phyloP scores from a whole-genome alignment of 2,113 vertebrate species.

The Lethenteron camtschaticum region DNA sequence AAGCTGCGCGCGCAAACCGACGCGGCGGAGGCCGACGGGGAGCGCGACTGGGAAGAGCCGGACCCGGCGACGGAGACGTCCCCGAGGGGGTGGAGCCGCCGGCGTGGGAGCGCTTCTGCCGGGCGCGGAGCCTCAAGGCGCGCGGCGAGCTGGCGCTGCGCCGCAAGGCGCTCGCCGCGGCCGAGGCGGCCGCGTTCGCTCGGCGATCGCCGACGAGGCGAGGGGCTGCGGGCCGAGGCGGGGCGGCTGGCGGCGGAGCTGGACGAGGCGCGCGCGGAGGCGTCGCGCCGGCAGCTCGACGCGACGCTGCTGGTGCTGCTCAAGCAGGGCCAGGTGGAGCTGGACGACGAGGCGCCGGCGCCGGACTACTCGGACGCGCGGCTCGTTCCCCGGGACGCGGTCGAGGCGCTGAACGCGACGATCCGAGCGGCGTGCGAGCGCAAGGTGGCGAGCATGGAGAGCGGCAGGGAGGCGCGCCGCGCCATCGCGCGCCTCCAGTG shows the following conservation, averaged over 20 bases:
- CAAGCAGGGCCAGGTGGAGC: constrained; percentile 67
- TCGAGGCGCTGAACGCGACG: constrained; percentile 47
- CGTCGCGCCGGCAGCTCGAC: constrained; percentile 33
- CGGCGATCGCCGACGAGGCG: constrained; percentile 37
- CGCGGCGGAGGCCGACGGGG: constrained; percentile 16
- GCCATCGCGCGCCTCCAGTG: constrained; percentile 55
- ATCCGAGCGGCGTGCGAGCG: constrained; percentile 47
- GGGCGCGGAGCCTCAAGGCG: constrained; percentile 38
- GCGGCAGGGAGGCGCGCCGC: constrained; percentile 49
- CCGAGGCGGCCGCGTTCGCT: constrained; percentile 43
- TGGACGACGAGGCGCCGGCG: constrained; percentile 26
- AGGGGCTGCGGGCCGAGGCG: constrained; percentile 15
- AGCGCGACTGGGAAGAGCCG: constrained; percentile 47
- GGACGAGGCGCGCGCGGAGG: constrained; percentile 41
- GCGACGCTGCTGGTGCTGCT: constrained; percentile 49
- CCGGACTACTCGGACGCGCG: constrained; percentile 36
- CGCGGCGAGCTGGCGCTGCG: constrained; percentile 55
- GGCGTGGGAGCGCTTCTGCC: constrained; percentile 55
- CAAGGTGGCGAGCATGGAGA: constrained; percentile 50
- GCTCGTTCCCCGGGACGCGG: constrained; percentile 36
- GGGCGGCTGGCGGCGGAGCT: no score
- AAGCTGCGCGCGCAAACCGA: constrained; percentile 22
- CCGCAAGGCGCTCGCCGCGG: constrained; percentile 26
- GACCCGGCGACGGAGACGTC: constrained; percentile 28
- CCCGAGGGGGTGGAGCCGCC: constrained; percentile 30